These are phyloP conservation scores for Diaphora mendica DNA, from an alignment of 2,888 invertebrate genomes.

Conservation along the genomic window DNA sequence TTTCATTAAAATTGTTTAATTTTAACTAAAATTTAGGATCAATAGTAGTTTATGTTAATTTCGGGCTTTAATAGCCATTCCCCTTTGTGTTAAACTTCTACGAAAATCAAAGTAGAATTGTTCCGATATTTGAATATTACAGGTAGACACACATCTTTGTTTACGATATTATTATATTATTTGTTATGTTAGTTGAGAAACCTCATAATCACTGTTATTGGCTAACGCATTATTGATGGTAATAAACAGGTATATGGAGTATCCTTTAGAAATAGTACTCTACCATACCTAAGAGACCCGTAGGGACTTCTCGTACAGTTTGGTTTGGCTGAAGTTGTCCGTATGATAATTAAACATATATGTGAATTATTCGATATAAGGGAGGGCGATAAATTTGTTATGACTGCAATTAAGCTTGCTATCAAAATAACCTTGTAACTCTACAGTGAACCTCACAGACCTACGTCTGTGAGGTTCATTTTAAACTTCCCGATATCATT, in stretches of 20 bases:
- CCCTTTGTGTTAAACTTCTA: background rate
- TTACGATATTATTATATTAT: background rate
- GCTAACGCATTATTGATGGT: slow-evolving; percentile 11
- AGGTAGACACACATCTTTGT: background rate
- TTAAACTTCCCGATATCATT: slow-evolving; percentile 59
- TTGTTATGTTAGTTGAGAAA: slow-evolving; percentile 4
- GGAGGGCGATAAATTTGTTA: slow-evolving; percentile 44
- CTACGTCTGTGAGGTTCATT: slow-evolving; percentile 56
- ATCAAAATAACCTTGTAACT: slow-evolving; percentile 62
- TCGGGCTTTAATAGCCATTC: background rate
- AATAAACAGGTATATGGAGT: slow-evolving; percentile 7
- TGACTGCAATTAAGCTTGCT: slow-evolving; percentile 51
- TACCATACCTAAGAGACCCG: slow-evolving; percentile 27
- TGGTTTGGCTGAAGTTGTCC: slow-evolving; percentile 31
- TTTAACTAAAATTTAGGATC: background rate
- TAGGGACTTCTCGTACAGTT: slow-evolving; percentile 13
- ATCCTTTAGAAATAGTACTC: slow-evolving; percentile 7
- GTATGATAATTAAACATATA: slow-evolving; percentile 38
- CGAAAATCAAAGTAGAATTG: background rate
- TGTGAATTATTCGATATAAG: slow-evolving; percentile 38
- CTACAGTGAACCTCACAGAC: too few relatives aligned
- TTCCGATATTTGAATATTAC: background rate
- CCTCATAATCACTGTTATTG: slow-evolving; percentile 12
- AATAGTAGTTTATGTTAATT: background rate
- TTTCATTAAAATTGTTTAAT: background rate